Evolutionary conservation across 2,797 vertebrate species (phyloP).

Genomic region (Anguilla pacifica): DNA sequence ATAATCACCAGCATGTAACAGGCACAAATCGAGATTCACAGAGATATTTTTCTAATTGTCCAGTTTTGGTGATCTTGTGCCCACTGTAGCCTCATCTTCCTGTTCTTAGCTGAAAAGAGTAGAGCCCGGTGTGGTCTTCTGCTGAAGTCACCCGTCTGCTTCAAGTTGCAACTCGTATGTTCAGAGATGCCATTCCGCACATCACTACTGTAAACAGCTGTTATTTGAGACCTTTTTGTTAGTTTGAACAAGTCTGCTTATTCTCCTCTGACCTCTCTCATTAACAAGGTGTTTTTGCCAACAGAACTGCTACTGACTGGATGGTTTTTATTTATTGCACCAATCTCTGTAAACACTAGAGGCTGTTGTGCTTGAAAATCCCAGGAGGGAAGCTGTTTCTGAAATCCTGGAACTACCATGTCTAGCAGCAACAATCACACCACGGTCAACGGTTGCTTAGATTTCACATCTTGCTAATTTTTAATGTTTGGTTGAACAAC

Average conservation of each 20-base stretch:
- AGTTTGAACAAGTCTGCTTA: neutral
- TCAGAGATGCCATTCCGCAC: too few relatives aligned
- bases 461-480: neutral
- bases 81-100: neutral
- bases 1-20: too few relatives aligned
- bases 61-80: neutral
- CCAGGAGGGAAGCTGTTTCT: neutral
- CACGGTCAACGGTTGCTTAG: neutral
- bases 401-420: neutral
- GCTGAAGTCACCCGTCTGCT: neutral
- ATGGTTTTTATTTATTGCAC: neutral
- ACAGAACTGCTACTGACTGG: neutral
- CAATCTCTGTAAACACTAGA: neutral
- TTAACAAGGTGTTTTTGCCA: neutral
- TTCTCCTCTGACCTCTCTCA: neutral
- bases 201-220: neutral
- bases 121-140: neutral
- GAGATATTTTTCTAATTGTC: too few relatives aligned
- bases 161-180: neutral
- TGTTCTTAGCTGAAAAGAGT: neutral
- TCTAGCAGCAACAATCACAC: neutral
- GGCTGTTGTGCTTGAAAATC: neutral
- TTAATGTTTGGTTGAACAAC: neutral
- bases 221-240: neutral
- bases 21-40: too few relatives aligned